Evolutionary conservation across 2,888 invertebrate species (phyloP).

Genomic region (Hyalella azteca): DNA sequence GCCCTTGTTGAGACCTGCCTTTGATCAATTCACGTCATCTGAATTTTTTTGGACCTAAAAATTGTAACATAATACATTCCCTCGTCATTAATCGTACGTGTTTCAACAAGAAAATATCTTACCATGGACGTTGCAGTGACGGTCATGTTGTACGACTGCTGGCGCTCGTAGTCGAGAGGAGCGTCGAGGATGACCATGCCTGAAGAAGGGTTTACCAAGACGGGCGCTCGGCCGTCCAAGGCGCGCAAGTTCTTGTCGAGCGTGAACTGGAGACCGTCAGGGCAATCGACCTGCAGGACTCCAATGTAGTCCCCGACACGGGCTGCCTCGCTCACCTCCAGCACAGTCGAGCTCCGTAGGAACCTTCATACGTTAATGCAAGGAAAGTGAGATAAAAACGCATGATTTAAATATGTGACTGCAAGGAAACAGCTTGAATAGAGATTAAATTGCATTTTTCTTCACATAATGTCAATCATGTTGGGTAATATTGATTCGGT

Average conservation of each 20-base stretch:
- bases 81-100: too few relatives aligned
- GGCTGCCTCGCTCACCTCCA: constrained; percentile 84
- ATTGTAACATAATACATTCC: too few relatives aligned
- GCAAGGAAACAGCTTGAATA: too few relatives aligned
- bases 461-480: too few relatives aligned
- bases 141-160: constrained; percentile 80
- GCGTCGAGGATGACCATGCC: constrained; percentile 72
- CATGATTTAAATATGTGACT: too few relatives aligned
- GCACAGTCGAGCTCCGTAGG: constrained; percentile 65
- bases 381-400: too few relatives aligned
- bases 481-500: too few relatives aligned
- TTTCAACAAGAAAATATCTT: constrained; percentile 61
- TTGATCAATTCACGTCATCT: too few relatives aligned
- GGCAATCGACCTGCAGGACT: constrained; percentile 79
- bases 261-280: constrained; percentile 80
- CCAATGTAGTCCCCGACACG: constrained; percentile 80
- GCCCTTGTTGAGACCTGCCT: too few relatives aligned
- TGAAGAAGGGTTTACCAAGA: constrained; percentile 84
- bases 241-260: constrained; percentile 77
- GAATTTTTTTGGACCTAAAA: too few relatives aligned
- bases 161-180: constrained; percentile 81
- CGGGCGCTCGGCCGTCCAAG: constrained; percentile 73
- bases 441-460: too few relatives aligned
- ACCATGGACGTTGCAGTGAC: constrained; percentile 86
- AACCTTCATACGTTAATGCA: too few relatives aligned